These are phyloP conservation scores for Schlechtendalia chinensis DNA, from an alignment of 1,140 invertebrate species.

Conservation along the genomic window DNA sequence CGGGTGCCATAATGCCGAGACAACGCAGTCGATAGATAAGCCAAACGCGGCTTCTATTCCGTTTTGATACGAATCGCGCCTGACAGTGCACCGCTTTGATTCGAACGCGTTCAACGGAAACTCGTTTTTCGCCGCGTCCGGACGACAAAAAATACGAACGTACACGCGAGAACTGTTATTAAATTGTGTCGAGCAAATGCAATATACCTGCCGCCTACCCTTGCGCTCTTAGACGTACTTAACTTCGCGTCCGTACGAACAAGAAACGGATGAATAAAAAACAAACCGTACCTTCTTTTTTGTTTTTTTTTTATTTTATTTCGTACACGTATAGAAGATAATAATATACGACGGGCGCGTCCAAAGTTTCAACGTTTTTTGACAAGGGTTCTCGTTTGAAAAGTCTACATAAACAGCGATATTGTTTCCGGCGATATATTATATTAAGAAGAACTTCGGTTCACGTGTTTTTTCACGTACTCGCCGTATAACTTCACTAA, in stretches of 20 bases:
- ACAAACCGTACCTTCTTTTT: too few relatives aligned
- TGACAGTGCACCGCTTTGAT: slow-evolving; percentile 21
- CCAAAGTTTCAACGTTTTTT: slow-evolving; percentile 17
- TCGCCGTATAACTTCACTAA: too few relatives aligned
- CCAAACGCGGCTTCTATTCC: background rate
- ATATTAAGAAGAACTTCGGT: background rate
- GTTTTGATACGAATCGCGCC: background rate
- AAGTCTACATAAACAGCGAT: background rate
- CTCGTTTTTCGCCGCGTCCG: too few relatives aligned
- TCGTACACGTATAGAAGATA: background rate
- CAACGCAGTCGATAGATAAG: background rate
- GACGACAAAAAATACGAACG: too few relatives aligned
- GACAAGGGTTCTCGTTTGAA: background rate
- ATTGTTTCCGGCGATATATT: background rate
- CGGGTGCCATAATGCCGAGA: background rate
- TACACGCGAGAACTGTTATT: too few relatives aligned
- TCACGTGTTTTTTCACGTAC: background rate
- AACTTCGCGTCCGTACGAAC: too few relatives aligned
- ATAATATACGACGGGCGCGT: background rate
- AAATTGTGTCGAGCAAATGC: too few relatives aligned
- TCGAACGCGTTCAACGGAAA: background rate
- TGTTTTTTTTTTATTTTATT: too few relatives aligned
- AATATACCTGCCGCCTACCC: too few relatives aligned
- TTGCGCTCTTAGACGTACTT: too few relatives aligned
- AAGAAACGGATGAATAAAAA: too few relatives aligned